Base-by-base conservation (phyloP, 2,113 vertebrate genomes). In the Podarcis muralis region DNA sequence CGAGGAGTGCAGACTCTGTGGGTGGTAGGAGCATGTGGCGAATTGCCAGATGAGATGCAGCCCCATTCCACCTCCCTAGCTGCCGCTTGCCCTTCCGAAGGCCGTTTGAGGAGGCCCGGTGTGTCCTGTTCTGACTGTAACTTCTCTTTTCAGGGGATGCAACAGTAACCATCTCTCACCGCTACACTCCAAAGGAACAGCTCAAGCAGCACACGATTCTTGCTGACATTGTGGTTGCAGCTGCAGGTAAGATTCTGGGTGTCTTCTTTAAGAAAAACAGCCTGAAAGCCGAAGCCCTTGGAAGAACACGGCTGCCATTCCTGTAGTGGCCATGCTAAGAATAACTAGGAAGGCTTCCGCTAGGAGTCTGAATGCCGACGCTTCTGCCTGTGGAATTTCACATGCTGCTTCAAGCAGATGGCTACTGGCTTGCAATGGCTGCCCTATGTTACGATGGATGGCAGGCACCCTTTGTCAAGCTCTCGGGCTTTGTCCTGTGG, bases 141-240 rank as follows among this genome's bases (percentile, higher is more conserved):
- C 40, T 2, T 0, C 0, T 37, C 37, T 32, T 89, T 3, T 90
- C 65, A 99, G 99, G 99, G 0, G 99, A 99, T 40, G 99, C 99
- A 87, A 99, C 99, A 0, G 99, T 99, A 35, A 99, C 99, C 0
- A 99, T 99, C 92, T 98, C 98, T 40, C 99, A 99, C 94, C 98
- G 99, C 22, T 97, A 99, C 92, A 99, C 99, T 80, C 99, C 99
- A 92, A 99, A 98, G 96, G 99, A 99, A 86, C 97, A 99, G 94
- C 97, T 99, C 90, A 95, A 98, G 87, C 98, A 98, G 25, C 98
- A 99, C 95, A 99, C 98, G 0, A 93, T 97, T 92, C 98, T 99
- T 0, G 99, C 99, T 0, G 99, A 99, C 81, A 99, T 99, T 9
- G 95, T 99, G 43, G 96, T 99, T 9, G 98, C 99, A 0, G 99